Evolutionary conservation across 2,797 vertebrate genomes (phyloP), one percentile per base, ranked within the genome.

Genomic region (Cuculus canorus): DNA sequence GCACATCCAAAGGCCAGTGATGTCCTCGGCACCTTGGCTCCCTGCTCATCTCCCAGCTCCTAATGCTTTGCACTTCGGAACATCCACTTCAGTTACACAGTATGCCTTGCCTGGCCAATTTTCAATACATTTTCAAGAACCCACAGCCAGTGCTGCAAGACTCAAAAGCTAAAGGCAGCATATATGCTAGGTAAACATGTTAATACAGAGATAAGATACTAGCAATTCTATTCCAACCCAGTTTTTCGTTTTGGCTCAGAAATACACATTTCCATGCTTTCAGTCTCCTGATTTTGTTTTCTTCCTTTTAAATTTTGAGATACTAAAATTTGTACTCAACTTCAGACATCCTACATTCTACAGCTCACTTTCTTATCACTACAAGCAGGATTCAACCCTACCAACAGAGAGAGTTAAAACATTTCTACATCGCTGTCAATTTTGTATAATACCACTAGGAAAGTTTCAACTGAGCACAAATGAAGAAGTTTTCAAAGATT

Each of bases 401-500:
- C 77, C 80, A 84, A 79, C 35, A 64, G 69, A 41, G 83, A 90
- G 64, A 92, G 82, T 91, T 86, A 93, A 95, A 93, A 82, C 78
- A 88, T 82, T 88, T 82, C 85, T 35, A 84, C 52, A 10, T 17
- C 25, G 86, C 90, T 85, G 91, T 89, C 94, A 57, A 9, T 92
- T 95, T 88, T 83, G 85, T 60, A 9, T 82, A 90, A 93, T 60
- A 66, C 61, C 66, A 82, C 90, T 93, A 68, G 88, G 52, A 47
- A 93, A 96, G 92, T 96, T 93, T 93, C 94, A 92, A 13, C 86
- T 56, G 80, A 86, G 94, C 80, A 84, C 92, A 95, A 97, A 95
- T 68, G 95, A 96, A 94, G 88, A 91, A 1, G 25, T 65, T 93
- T 80, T 97, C 92, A 96, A 96, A 96, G 92, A 96, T 97, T 96